phyloP scores from a whole-genome alignment of 2,888 invertebrate species.

The Melangyna quadrimaculata region DNA sequence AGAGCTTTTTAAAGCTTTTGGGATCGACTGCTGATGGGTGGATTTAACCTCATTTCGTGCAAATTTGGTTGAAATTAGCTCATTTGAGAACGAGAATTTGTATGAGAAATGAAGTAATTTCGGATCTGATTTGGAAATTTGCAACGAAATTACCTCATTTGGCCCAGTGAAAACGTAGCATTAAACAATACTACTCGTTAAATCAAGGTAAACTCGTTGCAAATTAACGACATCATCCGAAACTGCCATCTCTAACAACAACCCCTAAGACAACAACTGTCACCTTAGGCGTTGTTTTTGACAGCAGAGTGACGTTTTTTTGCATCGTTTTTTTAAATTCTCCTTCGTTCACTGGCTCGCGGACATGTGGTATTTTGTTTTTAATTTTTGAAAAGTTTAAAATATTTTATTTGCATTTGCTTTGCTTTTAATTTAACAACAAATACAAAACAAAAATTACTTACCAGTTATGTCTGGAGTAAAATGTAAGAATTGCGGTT shows the following conservation, averaged over 20 bases:
- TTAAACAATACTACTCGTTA: too few species aligned
- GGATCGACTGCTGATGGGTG: too few species aligned
- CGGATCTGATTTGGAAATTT: too few species aligned
- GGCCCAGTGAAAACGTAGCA: too few species aligned
- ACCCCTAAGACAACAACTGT: not conserved
- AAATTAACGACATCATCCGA: not conserved
- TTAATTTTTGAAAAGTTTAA: not conserved
- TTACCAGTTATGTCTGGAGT: conserved; percentile 83
- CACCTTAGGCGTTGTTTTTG: not conserved
- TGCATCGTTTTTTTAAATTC: not conserved
- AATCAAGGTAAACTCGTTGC: not conserved
- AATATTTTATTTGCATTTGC: not conserved
- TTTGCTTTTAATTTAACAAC: not conserved
- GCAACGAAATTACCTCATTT: too few species aligned
- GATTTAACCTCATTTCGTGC: too few species aligned
- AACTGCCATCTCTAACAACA: not conserved
- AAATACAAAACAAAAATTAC: not conserved
- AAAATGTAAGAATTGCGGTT: conserved; percentile 93
- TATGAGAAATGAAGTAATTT: too few species aligned
- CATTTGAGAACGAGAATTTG: too few species aligned
- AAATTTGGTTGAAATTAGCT: too few species aligned
- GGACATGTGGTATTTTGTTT: conserved; percentile 43
- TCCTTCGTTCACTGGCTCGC: not conserved
- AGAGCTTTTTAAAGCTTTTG: too few species aligned
- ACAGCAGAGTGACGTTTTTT: conserved; percentile 22